Percentiles rank a stretch among this genome's conserved stretches.
These are phyloP conservation scores for Dichetophora obliterata DNA, from an alignment of 2,888 invertebrate genomes.

Conservation along the genomic window DNA sequence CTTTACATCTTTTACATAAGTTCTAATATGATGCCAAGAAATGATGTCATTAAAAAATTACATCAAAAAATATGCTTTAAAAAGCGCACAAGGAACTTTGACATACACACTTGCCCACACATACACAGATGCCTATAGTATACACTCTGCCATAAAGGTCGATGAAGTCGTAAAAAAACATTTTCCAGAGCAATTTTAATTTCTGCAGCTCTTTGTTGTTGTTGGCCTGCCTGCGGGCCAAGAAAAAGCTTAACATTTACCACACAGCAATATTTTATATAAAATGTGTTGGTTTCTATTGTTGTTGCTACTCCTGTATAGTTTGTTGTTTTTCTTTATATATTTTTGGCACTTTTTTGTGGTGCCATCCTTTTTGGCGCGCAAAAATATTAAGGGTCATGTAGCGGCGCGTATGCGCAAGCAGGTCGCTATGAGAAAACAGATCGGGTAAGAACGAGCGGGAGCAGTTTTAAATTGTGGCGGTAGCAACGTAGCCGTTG, in stretches of 20 bases:
- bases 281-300: not conserved
- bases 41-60: conserved; percentile 26
- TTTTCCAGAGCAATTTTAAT: conserved; percentile 15
- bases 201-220: not conserved
- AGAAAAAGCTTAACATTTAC: conserved; percentile 12
- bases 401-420: not conserved
- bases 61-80: conserved; percentile 27
- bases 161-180: not conserved
- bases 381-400: conserved; percentile 8
- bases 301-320: not conserved
- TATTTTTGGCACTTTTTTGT: not conserved
- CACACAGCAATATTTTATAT: conserved; percentile 23
- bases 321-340: not conserved
- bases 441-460: not conserved
- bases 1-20: conserved; percentile 17
- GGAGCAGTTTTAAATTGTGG: not conserved
- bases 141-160: not conserved
- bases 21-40: not conserved
- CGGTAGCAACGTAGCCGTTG: not conserved
- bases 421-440: not conserved
- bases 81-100: not conserved
- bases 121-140: too few species aligned
- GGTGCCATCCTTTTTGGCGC: conserved; percentile 20
- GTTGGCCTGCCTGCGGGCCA: not conserved
- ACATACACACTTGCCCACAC: not conserved